phyloP scores from a whole-genome alignment of 2,113 vertebrate species.

The Pontoporia blainvillei region DNA sequence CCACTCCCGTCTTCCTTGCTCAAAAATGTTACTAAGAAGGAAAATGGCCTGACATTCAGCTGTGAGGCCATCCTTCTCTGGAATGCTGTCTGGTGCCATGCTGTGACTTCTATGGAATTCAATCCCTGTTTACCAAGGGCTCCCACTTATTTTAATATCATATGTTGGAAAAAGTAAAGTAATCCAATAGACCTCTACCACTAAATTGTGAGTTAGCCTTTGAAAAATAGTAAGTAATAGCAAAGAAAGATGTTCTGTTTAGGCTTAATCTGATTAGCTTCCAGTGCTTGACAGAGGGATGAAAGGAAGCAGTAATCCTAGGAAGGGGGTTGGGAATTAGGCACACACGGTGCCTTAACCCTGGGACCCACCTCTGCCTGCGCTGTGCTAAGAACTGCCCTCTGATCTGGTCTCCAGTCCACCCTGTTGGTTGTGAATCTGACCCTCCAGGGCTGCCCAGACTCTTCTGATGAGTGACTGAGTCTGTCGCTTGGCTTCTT shows the following conservation, averaged over 20 bases:
- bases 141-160: conserved; percentile 51
- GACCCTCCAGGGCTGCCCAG: background rate
- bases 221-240: background rate
- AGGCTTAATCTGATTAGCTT: background rate
- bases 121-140: conserved; percentile 27
- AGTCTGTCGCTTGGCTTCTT: background rate
- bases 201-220: background rate
- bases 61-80: conserved; percentile 25
- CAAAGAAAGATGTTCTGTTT: background rate
- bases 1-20: background rate
- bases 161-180: background rate
- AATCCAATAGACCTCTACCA: background rate
- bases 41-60: conserved; percentile 43
- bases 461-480: background rate
- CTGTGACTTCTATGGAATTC: conserved; percentile 68
- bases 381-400: background rate
- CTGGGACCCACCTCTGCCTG: background rate
- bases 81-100: conserved; percentile 43
- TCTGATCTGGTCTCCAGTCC: background rate
- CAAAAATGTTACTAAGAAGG: background rate
- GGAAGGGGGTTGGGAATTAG: background rate
- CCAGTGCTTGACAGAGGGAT: background rate
- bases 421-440: background rate
- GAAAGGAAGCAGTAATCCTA: background rate
- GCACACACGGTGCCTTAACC: rapidly evolving